A percentile compares a stretch with the other conserved stretches of the same genome.
Conservation (phyloP, 64 coral and sea anemone species). For the Exaiptasia diaphana region DNA sequence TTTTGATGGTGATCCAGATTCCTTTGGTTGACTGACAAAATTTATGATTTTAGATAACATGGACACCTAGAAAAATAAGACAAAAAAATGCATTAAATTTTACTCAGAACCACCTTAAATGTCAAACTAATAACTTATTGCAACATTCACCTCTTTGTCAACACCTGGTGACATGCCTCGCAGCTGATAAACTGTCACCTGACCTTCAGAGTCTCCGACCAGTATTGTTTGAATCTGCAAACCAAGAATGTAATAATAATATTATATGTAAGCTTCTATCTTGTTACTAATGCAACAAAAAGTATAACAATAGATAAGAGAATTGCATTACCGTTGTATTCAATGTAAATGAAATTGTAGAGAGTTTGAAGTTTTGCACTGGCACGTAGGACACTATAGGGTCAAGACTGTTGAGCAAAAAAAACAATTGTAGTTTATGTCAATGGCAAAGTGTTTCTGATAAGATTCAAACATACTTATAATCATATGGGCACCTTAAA, state of each 20-base stretch:
- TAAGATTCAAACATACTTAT: neutral
- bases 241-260: neutral
- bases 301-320: neutral
- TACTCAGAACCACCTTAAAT: neutral
- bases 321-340: conserved; percentile 50
- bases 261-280: neutral
- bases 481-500: too few species aligned
- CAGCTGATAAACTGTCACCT: conserved; percentile 87
- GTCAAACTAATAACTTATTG: neutral
- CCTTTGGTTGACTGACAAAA: neutral
- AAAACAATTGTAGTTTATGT: neutral
- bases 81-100: neutral
- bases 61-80: neutral
- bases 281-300: neutral
- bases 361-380: conserved; percentile 81
- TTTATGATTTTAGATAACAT: neutral
- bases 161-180: conserved; percentile 30
- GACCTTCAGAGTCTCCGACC: conserved; percentile 93
- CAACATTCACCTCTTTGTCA: conserved; percentile 45
- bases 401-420: conserved; percentile 63
- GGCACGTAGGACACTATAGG: conserved; percentile 80
- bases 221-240: conserved; percentile 80
- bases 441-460: neutral
- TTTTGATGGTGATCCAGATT: neutral
- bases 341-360: conserved; percentile 67